Base-by-base conservation (phyloP, 2,888 invertebrate genomes). In the Rapana venosa region DNA sequence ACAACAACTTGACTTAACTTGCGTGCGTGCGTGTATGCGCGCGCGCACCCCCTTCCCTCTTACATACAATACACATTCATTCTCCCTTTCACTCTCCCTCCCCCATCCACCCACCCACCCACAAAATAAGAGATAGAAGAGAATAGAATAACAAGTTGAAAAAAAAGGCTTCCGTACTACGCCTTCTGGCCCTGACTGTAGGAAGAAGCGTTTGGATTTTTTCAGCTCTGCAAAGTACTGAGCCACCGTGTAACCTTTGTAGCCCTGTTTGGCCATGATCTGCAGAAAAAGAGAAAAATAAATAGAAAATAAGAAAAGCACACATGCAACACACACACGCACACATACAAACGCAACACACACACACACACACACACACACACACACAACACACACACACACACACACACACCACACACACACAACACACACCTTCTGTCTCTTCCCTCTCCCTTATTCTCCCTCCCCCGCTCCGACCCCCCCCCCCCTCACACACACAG, bases 191-290 rank as follows among this genome's bases (percentile, higher is more conserved):
- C 74, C 85, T 66, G 89, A 70, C 22, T 74, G 56, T 35, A 89
- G 74, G 56, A 26, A 89, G 83, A 85, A 85, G 13, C 22, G 32
- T 32, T 85, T 85, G 36, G 74, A 56, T 36, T 88, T 77, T 83
- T 90, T 91, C 86, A 90, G 86, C 47, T 88, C 88, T 11, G 88
- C 85, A 47, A 91, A 91, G 61, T 90, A 91, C 8, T 90, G 89
- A 11, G 90, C 88, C 36, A 91, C 90, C 2, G 77, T 85, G 85
- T 90, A 88, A 4, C 89, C 89, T 17, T 61, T 61, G 58, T 88
- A 90, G 13, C 91, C 91, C 88, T 91, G 91, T 58, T 89, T 90
- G 47, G 87, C 88, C 90, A 88, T 90, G 30, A 91, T 91, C 91
- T 91, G 87, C 26, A 83, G 35, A 87, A 13, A 32, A 20, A 79